These are phyloP conservation scores for Penaeus chinensis DNA, from an alignment of 1,140 invertebrate species.

Conservation along the genomic window DNA sequence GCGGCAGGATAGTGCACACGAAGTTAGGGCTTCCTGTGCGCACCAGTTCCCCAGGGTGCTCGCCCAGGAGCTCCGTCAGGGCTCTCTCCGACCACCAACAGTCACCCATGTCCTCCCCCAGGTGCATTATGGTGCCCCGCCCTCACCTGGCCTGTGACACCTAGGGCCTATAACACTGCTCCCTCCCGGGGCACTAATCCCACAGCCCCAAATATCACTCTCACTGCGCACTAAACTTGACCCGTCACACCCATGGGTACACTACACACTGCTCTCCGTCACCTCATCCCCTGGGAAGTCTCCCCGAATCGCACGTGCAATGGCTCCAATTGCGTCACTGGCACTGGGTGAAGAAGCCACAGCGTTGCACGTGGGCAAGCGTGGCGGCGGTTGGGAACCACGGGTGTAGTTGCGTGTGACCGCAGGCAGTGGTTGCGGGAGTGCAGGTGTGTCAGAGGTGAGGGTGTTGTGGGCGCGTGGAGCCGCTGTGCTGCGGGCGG, in stretches of 20 bases:
- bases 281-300: slow-evolving; percentile 28
- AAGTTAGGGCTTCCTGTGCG: slow-evolving; percentile 93
- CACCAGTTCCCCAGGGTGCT: slow-evolving; percentile 92
- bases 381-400: slow-evolving; percentile 23
- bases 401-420: slow-evolving; percentile 50
- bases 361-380: slow-evolving; percentile 30
- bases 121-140: slow-evolving; percentile 42
- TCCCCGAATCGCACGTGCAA: slow-evolving; percentile 26
- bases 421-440: slow-evolving; percentile 54
- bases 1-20: slow-evolving; percentile 90
- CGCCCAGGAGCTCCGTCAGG: slow-evolving; percentile 67
- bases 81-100: slow-evolving; percentile 56
- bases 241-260: slow-evolving; percentile 12
- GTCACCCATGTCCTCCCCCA: slow-evolving; percentile 56
- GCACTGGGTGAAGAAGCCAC: slow-evolving; percentile 15
- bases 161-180: slow-evolving; percentile 9
- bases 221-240: slow-evolving; percentile 31
- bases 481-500: slow-evolving; percentile 52
- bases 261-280: slow-evolving; percentile 3
- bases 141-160: slow-evolving; percentile 17
- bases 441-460: slow-evolving; percentile 59
- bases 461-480: slow-evolving; percentile 44
- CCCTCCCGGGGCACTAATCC: slow-evolving; percentile 21
- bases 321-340: background rate
- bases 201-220: slow-evolving; percentile 28